A percentile compares a stretch with the other conserved stretches of the same genome.
phyloP scores from a whole-genome alignment of 2,113 vertebrate genomes.

The Apistogramma diplotaenia region DNA sequence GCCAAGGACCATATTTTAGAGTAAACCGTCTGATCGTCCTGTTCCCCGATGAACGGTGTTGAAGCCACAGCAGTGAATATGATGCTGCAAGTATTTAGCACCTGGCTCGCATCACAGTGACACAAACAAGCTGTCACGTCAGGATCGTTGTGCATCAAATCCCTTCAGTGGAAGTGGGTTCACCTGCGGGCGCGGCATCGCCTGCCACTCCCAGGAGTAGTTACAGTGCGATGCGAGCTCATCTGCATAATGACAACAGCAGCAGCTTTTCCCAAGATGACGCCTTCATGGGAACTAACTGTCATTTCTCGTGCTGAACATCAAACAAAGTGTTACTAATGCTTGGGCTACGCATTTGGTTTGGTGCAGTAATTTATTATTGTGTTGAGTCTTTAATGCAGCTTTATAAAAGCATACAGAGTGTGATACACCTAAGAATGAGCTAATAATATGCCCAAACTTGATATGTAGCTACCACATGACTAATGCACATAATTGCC shows the following conservation, averaged over 20 bases:
- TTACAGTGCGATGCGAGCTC: background rate
- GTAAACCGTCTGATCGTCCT: background rate
- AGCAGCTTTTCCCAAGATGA: background rate
- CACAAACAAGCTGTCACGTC: background rate
- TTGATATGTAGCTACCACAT: background rate
- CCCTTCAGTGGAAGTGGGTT: background rate
- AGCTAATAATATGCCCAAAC: background rate
- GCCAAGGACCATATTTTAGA: background rate
- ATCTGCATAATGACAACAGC: conserved; percentile 10
- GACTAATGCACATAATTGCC: background rate
- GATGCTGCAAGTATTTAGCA: conserved; percentile 17
- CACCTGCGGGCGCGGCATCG: background rate
- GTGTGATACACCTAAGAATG: background rate
- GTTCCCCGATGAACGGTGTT: background rate
- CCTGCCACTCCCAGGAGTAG: conserved; percentile 30
- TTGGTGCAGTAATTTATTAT: background rate
- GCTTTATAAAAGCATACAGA: background rate
- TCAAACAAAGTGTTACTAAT: background rate
- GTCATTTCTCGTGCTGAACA: background rate
- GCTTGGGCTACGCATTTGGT: background rate
- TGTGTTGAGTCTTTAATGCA: background rate
- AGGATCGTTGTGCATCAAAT: background rate
- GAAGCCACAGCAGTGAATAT: background rate
- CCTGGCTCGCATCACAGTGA: background rate
- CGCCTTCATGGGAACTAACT: background rate